A percentile compares a stretch with the other conserved stretches of the same genome.
Conservation (phyloP, 2,888 invertebrate species). For the Quadroppia sp. region DNA sequence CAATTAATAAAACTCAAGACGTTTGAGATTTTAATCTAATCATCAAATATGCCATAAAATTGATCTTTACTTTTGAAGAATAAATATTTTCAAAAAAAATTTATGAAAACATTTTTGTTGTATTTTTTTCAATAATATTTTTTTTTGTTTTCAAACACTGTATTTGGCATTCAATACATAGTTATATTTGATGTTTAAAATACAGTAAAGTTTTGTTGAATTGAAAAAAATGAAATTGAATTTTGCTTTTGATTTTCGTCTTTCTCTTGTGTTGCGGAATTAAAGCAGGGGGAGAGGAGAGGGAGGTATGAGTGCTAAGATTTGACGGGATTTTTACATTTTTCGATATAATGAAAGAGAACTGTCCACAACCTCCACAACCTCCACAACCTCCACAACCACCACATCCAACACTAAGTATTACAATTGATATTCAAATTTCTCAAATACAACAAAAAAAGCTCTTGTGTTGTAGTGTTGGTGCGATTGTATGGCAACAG, state of each 20-base stretch:
- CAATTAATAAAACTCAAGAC: too few species aligned
- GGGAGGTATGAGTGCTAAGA: background rate
- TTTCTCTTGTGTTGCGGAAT: background rate
- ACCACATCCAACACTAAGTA: background rate
- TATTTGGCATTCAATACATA: background rate
- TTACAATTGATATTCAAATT: constrained; percentile 34
- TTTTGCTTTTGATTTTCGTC: background rate
- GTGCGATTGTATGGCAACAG: constrained; percentile 1
- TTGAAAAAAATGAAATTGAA: background rate
- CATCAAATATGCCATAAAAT: background rate
- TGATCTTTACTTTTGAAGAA: background rate
- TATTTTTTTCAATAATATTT: background rate
- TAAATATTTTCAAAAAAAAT: too few species aligned
- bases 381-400: background rate
- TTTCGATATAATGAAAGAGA: constrained; percentile 26
- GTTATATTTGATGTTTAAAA: background rate
- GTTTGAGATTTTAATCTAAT: too few species aligned
- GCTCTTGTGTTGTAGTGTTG: constrained; percentile 23
- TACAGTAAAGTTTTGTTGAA: background rate
- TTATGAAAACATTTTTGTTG: background rate
- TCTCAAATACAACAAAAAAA: constrained; percentile 8
- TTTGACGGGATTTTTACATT: constrained; percentile 8
- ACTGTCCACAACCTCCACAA: background rate
- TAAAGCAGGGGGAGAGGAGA: background rate
- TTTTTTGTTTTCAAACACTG: background rate